Percentiles rank a stretch among this genome's conserved stretches.
Evolutionary conservation across 1,140 invertebrate species (phyloP).

Genomic region (Stegodyphus dumicola): DNA sequence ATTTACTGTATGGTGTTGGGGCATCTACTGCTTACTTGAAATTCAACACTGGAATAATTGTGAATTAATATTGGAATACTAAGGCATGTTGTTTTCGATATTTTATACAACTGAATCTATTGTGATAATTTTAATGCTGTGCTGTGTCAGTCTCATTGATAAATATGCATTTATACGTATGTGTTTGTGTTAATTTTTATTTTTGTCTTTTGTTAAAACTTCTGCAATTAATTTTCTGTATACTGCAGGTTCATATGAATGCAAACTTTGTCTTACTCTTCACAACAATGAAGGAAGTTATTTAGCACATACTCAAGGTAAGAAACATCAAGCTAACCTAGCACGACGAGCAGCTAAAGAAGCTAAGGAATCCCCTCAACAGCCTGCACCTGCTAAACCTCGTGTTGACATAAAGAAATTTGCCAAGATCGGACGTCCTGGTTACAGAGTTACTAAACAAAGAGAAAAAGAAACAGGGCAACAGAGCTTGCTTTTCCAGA

Average conservation of each 20-base stretch:
- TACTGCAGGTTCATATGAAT: constrained; percentile 92
- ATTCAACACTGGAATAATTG: too few species aligned
- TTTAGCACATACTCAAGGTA: constrained; percentile 99
- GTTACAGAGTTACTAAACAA: constrained; percentile 99
- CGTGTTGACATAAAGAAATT: constrained; percentile 98
- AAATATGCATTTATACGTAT: too few species aligned
- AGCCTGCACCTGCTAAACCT: constrained; percentile 91
- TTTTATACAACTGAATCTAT: too few species aligned
- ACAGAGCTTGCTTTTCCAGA: constrained; percentile 96
- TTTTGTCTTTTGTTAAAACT: too few species aligned
- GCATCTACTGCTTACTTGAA: too few species aligned
- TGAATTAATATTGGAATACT: too few species aligned
- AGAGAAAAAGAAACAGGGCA: constrained; percentile 94
- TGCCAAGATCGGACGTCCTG: constrained; percentile 99
- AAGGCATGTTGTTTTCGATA: too few species aligned
- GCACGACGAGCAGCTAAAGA: constrained; percentile 97
- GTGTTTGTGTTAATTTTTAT: too few species aligned
- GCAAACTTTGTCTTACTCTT: constrained; percentile 97
- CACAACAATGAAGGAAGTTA: constrained; percentile 99
- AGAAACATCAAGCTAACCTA: constrained; percentile 99
- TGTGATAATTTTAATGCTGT: too few species aligned
- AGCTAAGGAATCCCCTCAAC: constrained; percentile 93
- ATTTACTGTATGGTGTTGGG: too few species aligned
- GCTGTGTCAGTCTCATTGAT: too few species aligned
- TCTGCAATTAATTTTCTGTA: constrained; percentile 11